Conservation (phyloP, 2,888 invertebrate species). For the Andrena camellia region DNA sequence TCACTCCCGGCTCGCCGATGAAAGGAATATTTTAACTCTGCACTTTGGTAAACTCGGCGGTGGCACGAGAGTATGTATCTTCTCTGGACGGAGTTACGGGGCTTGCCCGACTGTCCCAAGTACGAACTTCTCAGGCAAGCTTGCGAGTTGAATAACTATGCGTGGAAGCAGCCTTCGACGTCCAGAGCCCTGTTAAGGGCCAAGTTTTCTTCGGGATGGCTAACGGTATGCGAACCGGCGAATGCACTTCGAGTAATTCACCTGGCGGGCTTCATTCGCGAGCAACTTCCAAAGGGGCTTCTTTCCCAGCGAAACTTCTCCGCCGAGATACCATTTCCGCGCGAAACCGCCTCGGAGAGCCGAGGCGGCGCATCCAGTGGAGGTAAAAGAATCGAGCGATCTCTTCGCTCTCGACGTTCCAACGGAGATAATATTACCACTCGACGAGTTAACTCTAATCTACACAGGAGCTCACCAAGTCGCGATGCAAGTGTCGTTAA, state of each 20-base stretch:
- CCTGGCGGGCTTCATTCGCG: neutral
- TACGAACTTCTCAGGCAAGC: constrained; percentile 2
- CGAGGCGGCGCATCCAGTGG: neutral
- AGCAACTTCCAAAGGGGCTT: neutral
- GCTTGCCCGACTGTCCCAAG: neutral
- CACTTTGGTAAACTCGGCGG: neutral
- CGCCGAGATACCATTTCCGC: neutral
- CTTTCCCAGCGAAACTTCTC: neutral
- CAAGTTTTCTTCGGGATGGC: constrained; percentile 26
- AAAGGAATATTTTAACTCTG: neutral
- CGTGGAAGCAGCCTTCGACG: constrained; percentile 15
- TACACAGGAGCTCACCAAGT: neutral
- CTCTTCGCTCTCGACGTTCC: too few species aligned
- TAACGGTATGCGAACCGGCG: neutral
- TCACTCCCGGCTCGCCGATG: neutral
- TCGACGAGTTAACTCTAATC: neutral
- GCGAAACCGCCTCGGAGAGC: neutral
- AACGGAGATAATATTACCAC: too few species aligned
- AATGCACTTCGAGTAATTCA: constrained; percentile 19
- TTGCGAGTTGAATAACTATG: constrained; percentile 22
- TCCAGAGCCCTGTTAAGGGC: constrained; percentile 18
- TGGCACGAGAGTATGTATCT: neutral
- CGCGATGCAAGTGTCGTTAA: too few species aligned
- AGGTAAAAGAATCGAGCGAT: neutral
- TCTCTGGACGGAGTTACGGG: neutral